Base-by-base conservation (phyloP, 2,888 invertebrate species). In the Linnaemya tessellans region DNA sequence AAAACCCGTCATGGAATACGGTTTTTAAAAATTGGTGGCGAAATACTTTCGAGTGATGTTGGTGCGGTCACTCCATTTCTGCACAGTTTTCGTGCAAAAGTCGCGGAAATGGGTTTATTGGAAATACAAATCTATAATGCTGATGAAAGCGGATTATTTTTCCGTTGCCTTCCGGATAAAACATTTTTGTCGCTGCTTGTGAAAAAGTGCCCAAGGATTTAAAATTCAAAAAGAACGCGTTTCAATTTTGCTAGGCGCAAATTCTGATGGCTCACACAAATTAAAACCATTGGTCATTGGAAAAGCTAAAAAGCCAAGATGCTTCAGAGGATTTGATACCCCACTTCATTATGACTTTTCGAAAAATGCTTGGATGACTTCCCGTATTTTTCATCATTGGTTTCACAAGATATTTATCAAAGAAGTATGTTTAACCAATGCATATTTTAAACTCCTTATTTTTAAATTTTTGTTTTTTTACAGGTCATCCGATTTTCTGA, bases 341-440 rank as follows among this genome's bases (percentile, higher is more conserved):
- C 30, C 30, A 30, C 30, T 30, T 30, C 30, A 30, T 30, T 30
- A 30, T 30, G 30, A 30, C 30, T 30, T 30, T 46, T 46, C 46
- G 8, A 20, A 56, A 22, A 25, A 56, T 56, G 25, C 56, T 4
- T 25, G 30, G 22, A 49, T 18, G 49, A 49, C 51, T 22, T 51
- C 25, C 25, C 56, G 56, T 11, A 58, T 58, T 30, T 58, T 58
- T 58, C 25, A 30, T 58, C 13, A 58, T 58, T 58, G 56, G 30
- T 58, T 58, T 30, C 56, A 58, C 30, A 58, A 58, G 30, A 58
- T 58, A 58, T 58, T 58, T 30, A 30, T 58, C 25, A 56, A 25
- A 22, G 22, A 25, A 56, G 25, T 56, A 25, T 25, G 49, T 49
- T 49, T 49, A 49, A 49, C 49, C 49, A 49, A 49, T 49, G 49